Base-by-base conservation (phyloP, 23 tunicate genomes). In the Clavelina lepadiformis region DNA sequence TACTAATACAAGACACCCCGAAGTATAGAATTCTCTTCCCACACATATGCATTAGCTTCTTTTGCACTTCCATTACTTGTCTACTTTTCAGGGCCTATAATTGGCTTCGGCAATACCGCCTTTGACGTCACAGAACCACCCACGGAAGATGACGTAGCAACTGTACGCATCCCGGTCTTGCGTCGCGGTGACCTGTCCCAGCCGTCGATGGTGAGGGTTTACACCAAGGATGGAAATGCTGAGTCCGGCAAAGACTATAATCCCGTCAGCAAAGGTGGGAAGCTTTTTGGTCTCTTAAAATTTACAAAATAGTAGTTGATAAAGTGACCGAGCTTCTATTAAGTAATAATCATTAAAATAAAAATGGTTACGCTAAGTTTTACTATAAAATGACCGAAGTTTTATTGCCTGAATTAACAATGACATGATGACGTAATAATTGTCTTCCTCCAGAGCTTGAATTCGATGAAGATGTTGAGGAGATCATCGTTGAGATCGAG, bases 141-240 rank as follows among this genome's bases (percentile, higher is more conserved):
- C 24, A 74, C 65, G 0, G 88, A 84, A 37, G 98, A 79, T 31
- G 75, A 75, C 46, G 75, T 81, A 4, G 63, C 92, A 5, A 62
- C 65, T 21, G 73, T 93, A 5, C 61, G 82, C 13, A 75, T 93
- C 29, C 78, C 87, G 0, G 82, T 93, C 20, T 35, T 84, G 5
- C 67, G 98, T 5, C 76, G 62, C 8, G 98, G 98, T 6, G 98
- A 93, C 55, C 31, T 33, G 32, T 59, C 82, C 18, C 35, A 85
- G 36, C 54, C 82, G 35, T 85, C 93, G 0, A 60, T 52, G 7
- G 88, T 84, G 28, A 52, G 98, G 46, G 50, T 93, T 50, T 85
- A 49, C 86, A 93, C 98, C 33, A 93, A 85, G 67, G 94, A 93
- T 52, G 98, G 98, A 11, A 93, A 93, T 76, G 98, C 98, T 3